Conservation (phyloP, 2,888 invertebrate genomes). For the Anoplius nigerrimus region DNA sequence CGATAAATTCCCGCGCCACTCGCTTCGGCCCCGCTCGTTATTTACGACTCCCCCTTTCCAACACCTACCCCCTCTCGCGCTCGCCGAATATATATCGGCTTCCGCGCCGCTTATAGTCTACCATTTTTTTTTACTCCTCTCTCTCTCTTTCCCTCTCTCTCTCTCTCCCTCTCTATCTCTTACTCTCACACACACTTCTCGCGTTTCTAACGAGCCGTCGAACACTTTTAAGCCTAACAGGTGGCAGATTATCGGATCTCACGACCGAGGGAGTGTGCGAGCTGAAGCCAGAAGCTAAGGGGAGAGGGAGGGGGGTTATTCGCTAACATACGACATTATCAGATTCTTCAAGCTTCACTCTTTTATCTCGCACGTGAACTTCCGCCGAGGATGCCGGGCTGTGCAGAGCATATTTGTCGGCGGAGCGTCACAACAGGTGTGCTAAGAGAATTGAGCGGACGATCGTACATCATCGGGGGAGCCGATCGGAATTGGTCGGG, state of each 20-base stretch:
- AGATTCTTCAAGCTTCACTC: too few relatives aligned
- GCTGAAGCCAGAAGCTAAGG: too few relatives aligned
- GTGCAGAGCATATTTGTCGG: background rate
- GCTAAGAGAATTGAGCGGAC: background rate
- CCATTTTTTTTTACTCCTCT: constrained; percentile 36
- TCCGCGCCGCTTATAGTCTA: constrained; percentile 34
- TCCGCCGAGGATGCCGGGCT: background rate
- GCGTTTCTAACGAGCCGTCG: constrained; percentile 27
- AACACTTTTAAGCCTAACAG: constrained; percentile 53
- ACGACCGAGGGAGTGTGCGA: background rate
- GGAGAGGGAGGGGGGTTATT: too few relatives aligned
- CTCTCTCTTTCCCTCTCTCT: too few relatives aligned
- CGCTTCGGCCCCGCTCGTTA: constrained; percentile 35
- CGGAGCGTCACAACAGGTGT: background rate
- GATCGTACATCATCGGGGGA: constrained; percentile 6
- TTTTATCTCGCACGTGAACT: background rate
- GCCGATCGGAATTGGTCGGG: constrained; percentile 1
- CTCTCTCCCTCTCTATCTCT: too few relatives aligned
- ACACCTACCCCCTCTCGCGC: constrained; percentile 28
- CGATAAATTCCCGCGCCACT: constrained; percentile 47
- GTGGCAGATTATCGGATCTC: constrained; percentile 46
- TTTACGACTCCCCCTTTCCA: constrained; percentile 38
- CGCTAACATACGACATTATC: too few relatives aligned
- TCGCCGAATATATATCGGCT: constrained; percentile 40
- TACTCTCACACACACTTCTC: too few relatives aligned